Conservation (phyloP, 2,113 vertebrate genomes). For the Speoplatyrhinus poulsoni region DNA sequence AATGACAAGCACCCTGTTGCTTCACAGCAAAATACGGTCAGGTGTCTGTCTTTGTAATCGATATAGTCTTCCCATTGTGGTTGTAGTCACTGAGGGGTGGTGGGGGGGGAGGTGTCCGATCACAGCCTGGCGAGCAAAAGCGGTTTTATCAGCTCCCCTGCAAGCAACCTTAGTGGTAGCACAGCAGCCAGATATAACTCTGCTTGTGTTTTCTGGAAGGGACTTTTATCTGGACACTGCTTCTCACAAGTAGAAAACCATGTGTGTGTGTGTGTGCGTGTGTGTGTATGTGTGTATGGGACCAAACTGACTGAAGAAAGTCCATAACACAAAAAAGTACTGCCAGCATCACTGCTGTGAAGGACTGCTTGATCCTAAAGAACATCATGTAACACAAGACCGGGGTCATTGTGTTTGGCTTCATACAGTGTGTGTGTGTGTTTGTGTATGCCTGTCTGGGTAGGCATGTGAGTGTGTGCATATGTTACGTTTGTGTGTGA, state of each 20-base stretch:
- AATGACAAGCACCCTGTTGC: too few relatives aligned
- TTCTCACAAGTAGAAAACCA: slow-evolving; percentile 56
- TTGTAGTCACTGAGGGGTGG: not conserved
- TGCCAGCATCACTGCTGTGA: not conserved
- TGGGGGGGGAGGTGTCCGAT: not conserved
- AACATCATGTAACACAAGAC: slow-evolving; percentile 21
- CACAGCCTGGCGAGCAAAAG: not conserved
- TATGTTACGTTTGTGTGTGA: too few relatives aligned
- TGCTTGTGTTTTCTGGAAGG: too few relatives aligned
- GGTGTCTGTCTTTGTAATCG: slow-evolving; percentile 37
- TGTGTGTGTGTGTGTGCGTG: slow-evolving; percentile 28
- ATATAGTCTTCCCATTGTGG: slow-evolving; percentile 20
- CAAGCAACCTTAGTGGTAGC: too few relatives aligned
- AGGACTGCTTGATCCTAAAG: slow-evolving; percentile 29
- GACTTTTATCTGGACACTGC: slow-evolving; percentile 51
- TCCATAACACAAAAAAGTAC: slow-evolving; percentile 28
- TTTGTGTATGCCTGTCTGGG: too few relatives aligned
- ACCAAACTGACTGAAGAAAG: slow-evolving; percentile 8
- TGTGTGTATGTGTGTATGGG: not conserved
- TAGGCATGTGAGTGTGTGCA: too few relatives aligned
- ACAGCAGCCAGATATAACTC: too few relatives aligned
- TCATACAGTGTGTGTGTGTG: not conserved
- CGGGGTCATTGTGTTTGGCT: not conserved
- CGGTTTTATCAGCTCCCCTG: too few relatives aligned
- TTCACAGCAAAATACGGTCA: too few relatives aligned